phyloP scores from a whole-genome alignment of 2,888 invertebrate genomes.

The Dynastes hyllus region DNA sequence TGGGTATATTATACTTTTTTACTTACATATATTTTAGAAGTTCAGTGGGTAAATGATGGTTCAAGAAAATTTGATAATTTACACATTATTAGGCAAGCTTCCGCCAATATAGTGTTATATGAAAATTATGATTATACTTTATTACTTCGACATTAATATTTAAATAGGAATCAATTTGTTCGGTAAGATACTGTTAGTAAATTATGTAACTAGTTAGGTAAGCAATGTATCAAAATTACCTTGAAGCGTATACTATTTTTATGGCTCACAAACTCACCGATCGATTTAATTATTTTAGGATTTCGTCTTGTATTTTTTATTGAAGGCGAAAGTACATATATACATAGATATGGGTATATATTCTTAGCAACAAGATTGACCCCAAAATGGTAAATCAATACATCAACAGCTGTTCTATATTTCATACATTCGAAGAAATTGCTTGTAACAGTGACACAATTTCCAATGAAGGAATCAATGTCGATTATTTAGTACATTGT shows the following conservation, averaged over 20 bases:
- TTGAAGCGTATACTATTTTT: not conserved
- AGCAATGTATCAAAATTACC: no score
- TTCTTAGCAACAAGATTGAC: conserved; percentile 43
- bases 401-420: conserved; percentile 24
- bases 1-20: no score
- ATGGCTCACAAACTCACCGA: conserved; percentile 2
- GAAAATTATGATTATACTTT: no score
- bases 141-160: not conserved
- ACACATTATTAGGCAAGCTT: no score
- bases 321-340: conserved; percentile 18
- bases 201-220: no score
- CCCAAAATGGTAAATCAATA: conserved; percentile 48
- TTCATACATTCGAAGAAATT: conserved; percentile 44
- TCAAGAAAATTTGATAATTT: no score
- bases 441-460: conserved; percentile 42
- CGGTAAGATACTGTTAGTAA: no score
- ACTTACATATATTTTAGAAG: no score
- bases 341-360: conserved; percentile 23
- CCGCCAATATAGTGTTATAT: no score
- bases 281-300: conserved; percentile 27
- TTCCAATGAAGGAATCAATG: conserved; percentile 41
- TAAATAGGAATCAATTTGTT: not conserved
- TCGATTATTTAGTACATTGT: not conserved
- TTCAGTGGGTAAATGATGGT: no score
- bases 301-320: conserved; percentile 17